Evolutionary conservation across 1,140 invertebrate genomes (phyloP).

Genomic region (Homarus americanus): DNA sequence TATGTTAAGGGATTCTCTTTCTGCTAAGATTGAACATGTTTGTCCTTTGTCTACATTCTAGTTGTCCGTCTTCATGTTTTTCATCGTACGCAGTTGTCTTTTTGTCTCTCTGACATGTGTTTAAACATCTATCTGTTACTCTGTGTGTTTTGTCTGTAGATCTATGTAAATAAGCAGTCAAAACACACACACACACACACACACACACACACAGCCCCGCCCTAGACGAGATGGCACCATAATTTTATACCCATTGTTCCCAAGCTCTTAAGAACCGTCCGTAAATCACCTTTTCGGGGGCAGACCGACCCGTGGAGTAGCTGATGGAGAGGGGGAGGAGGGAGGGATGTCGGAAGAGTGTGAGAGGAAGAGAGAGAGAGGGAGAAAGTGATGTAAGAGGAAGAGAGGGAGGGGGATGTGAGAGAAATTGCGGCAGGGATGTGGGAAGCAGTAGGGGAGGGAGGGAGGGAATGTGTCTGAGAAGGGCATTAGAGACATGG

Average conservation of each 20-base stretch:
- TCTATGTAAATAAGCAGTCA: too few species aligned
- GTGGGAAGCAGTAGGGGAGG: background rate
- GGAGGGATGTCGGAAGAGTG: background rate
- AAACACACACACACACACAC: slow-evolving; percentile 48
- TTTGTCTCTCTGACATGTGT: background rate
- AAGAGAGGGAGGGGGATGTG: background rate
- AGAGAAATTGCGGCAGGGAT: background rate
- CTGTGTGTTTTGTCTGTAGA: too few species aligned
- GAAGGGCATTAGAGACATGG: too few species aligned
- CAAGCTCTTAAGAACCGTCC: slow-evolving; percentile 21
- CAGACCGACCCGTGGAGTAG: background rate
- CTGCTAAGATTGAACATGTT: background rate
- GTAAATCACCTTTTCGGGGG: slow-evolving; percentile 11
- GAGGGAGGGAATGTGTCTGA: too few species aligned
- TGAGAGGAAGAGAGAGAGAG: slow-evolving; percentile 11
- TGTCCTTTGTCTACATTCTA: background rate
- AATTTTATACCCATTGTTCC: slow-evolving; percentile 32
- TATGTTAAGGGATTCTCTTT: background rate
- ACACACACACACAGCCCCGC: slow-evolving; percentile 49
- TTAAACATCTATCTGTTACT: too few species aligned
- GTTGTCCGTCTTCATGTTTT: background rate
- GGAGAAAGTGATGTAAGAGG: background rate
- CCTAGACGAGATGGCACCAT: background rate
- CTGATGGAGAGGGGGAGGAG: background rate
- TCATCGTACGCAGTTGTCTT: background rate